These are phyloP conservation scores for Aricia agestis DNA, from an alignment of 1,140 invertebrate genomes.

Conservation along the genomic window DNA sequence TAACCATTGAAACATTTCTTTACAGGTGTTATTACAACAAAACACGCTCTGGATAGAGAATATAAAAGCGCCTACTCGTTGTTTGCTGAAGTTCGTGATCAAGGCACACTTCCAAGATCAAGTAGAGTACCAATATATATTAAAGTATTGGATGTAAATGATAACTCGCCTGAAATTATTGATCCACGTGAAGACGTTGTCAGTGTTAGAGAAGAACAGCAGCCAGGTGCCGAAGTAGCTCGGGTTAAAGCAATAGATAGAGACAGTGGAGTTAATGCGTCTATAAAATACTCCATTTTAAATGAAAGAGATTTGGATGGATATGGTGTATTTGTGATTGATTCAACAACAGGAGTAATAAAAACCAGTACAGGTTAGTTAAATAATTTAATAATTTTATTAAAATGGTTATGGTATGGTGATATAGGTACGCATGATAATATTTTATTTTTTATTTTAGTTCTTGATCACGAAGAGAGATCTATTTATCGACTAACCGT, in stretches of 20 bases:
- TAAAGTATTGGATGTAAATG: slow-evolving; percentile 89
- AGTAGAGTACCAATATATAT: slow-evolving; percentile 85
- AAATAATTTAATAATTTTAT: slow-evolving; percentile 5
- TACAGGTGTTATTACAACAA: slow-evolving; percentile 90
- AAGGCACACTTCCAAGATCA: slow-evolving; percentile 86
- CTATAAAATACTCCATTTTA: slow-evolving; percentile 90
- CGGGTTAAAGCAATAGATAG: slow-evolving; percentile 89
- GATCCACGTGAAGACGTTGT: slow-evolving; percentile 92
- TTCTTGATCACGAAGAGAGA: slow-evolving; percentile 93
- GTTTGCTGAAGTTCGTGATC: slow-evolving; percentile 89
- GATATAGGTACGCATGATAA: neutral
- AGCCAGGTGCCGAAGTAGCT: slow-evolving; percentile 89
- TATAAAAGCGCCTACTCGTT: slow-evolving; percentile 85
- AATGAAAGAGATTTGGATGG: slow-evolving; percentile 91
- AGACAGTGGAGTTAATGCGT: slow-evolving; percentile 92
- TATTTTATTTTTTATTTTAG: slow-evolving; percentile 47
- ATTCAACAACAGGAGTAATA: slow-evolving; percentile 90
- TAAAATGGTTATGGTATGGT: neutral
- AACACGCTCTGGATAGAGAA: slow-evolving; percentile 90
- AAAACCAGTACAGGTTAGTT: slow-evolving; percentile 83
- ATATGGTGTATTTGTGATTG: slow-evolving; percentile 89
- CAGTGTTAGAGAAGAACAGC: slow-evolving; percentile 91
- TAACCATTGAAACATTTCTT: slow-evolving; percentile 26
- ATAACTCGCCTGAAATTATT: slow-evolving; percentile 92
- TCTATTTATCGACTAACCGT: slow-evolving; percentile 90